Evolutionary conservation across 2,113 vertebrate species (phyloP), one percentile per base, ranked within the genome.

Genomic region (Thamnophis sirtalis): DNA sequence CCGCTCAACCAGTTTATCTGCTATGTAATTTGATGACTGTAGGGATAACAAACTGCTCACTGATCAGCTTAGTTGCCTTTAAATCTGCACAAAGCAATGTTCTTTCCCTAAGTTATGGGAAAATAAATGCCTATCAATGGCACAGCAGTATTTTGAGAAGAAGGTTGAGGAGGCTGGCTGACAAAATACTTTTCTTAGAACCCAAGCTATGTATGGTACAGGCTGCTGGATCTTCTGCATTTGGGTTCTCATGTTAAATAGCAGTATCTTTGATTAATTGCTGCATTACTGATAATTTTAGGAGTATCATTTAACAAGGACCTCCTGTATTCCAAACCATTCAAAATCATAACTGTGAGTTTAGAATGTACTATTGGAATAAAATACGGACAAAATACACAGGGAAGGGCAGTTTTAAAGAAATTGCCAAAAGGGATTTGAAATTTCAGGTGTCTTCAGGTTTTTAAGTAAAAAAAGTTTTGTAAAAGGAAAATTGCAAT

Each of bases 1-100:
- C 26, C 3, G 93, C 90, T 94, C 80, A 96, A 95, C 96, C 86
- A 92, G 96, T 93, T 89, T 11, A 88, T 91, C 94, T 90, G 55
- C 94, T 93, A 95, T 93, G 50, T 92, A 90, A 28, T 8, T 93
- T 87, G 22, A 88, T 88, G 54, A 10, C 38, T 33, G 49, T 92
- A 93, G 85, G 22, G 58, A 56, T 54, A n/a, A 86, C n/a, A 91
- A 55, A 17, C 86, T 48, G 26, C 19, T 88, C 50, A 73, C 5
- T 7, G 11, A 33, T n/a, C 28, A 91, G 48, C 17, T 91, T 73
- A 50, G 49, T 73, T 26, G 21, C 48, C 38, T 43, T 85, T 87
- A 84, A 56, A 7, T 38, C 48, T 88, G 50, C 58, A 55, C n/a
- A 80, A 68, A 91, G 33, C 51, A 73, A 51, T 63, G 68, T 73